Percentiles rank a stretch among this genome's conserved stretches.
Evolutionary conservation across 1,140 invertebrate genomes (phyloP).

Genomic region (Streblospio benedicti): DNA sequence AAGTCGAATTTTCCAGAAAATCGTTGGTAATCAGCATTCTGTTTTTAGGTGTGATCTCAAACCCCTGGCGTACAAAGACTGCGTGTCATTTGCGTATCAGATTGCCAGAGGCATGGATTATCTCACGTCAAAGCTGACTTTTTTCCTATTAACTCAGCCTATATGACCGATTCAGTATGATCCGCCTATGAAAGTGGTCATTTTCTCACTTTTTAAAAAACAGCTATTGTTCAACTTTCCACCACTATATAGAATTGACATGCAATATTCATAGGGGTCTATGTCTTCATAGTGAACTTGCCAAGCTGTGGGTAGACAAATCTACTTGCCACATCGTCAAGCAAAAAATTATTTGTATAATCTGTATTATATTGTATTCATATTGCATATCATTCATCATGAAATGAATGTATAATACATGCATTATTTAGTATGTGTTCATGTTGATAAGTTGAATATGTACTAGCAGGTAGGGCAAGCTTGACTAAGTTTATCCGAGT

Average conservation of each 20-base stretch:
- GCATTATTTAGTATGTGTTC: too few species aligned
- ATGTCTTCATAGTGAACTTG: not conserved
- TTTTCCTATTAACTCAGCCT: constrained; percentile 14
- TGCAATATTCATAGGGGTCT: not conserved
- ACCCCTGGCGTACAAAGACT: constrained; percentile 5
- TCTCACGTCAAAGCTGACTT: constrained; percentile 24
- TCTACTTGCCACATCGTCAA: too few species aligned
- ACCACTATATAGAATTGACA: not conserved
- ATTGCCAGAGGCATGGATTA: constrained; percentile 16
- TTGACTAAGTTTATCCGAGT: not conserved
- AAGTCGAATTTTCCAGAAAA: too few species aligned
- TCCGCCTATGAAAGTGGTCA: not conserved
- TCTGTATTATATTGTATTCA: too few species aligned
- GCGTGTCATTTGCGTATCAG: constrained; percentile 13
- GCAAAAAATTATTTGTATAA: too few species aligned
- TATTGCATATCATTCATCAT: too few species aligned
- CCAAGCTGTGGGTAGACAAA: not conserved
- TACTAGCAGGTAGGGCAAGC: not conserved
- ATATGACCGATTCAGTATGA: not conserved
- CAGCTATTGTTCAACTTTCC: not conserved
- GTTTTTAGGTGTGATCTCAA: not conserved
- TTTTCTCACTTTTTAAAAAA: not conserved
- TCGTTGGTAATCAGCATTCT: too few species aligned
- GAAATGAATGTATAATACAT: too few species aligned
- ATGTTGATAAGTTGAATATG: not conserved